A percentile compares a stretch with the other conserved stretches of the same genome.
phyloP scores from a whole-genome alignment of 2,797 vertebrate species.

The Siniperca scherzeri region DNA sequence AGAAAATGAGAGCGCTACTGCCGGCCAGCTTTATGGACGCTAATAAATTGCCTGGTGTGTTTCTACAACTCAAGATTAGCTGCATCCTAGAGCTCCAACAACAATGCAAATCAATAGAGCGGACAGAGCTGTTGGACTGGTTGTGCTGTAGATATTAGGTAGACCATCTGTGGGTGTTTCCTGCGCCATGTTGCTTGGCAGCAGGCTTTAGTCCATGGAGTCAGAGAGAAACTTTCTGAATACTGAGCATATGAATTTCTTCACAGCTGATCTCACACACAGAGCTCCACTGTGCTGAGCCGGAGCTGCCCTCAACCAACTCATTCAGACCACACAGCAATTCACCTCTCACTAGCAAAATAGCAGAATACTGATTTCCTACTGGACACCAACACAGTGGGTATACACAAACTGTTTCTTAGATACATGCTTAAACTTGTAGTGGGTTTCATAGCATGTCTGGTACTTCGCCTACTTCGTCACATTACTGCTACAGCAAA shows the following conservation, averaged over 20 bases:
- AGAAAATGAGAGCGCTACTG: constrained; percentile 13
- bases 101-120: constrained; percentile 49
- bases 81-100: constrained; percentile 26
- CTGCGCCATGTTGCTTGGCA: constrained; percentile 67
- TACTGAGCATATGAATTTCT: constrained; percentile 77
- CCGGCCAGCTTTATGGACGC: constrained; percentile 14
- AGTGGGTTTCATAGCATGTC: constrained; percentile 10
- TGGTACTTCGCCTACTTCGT: background rate
- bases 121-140: constrained; percentile 33
- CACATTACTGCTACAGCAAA: background rate
- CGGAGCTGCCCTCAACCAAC: constrained; percentile 63
- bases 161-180: constrained; percentile 65
- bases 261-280: constrained; percentile 69
- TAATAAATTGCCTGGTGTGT: constrained; percentile 21
- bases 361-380: constrained; percentile 51
- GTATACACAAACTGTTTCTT: constrained; percentile 12
- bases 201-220: constrained; percentile 55
- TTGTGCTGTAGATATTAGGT: constrained; percentile 50
- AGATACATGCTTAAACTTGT: constrained; percentile 16
- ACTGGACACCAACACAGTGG: constrained; percentile 37
- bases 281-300: constrained; percentile 74
- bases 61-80: constrained; percentile 33
- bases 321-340: constrained; percentile 72
- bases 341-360: constrained; percentile 61
- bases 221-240: constrained; percentile 74